Conservation (phyloP, 2,113 vertebrate genomes). For the Thoracochromis brauschi region DNA sequence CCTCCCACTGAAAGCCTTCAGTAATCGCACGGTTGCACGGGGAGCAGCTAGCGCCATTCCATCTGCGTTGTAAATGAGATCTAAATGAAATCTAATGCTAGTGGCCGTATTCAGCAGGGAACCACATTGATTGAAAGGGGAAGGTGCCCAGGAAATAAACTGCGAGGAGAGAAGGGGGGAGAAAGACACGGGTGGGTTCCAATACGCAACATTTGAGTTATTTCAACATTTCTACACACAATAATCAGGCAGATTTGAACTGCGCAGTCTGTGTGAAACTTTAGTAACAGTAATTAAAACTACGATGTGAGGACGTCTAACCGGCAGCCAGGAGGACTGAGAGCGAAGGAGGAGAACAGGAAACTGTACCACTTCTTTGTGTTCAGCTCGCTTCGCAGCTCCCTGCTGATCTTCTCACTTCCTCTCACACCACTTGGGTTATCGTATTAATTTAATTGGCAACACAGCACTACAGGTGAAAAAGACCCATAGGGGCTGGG, state of each 20-base stretch:
- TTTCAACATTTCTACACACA: constrained; percentile 8
- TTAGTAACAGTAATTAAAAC: constrained; percentile 46
- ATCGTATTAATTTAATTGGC: constrained; percentile 45
- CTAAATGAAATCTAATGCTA: constrained; percentile 57
- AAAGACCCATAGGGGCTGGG: constrained; percentile 15
- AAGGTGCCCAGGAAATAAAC: constrained; percentile 43
- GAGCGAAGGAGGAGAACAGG: not conserved
- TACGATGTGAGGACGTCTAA: constrained; percentile 8
- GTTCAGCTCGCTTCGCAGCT: constrained; percentile 29
- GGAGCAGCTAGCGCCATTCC: constrained; percentile 41
- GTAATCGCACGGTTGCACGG: constrained; percentile 42
- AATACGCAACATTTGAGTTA: not conserved
- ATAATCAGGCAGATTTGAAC: constrained; percentile 3
- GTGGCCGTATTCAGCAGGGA: constrained; percentile 36
- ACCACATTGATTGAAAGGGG: constrained; percentile 46
- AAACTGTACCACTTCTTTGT: constrained; percentile 17
- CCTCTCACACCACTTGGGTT: constrained; percentile 10
- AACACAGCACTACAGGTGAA: constrained; percentile 37
- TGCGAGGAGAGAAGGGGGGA: not conserved
- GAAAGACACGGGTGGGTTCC: not conserved
- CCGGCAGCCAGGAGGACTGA: not conserved
- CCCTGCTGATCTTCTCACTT: constrained; percentile 29
- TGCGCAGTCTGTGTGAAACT: not conserved
- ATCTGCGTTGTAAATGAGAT: constrained; percentile 58
- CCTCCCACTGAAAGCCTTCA: constrained; percentile 39